These are phyloP conservation scores for Pammene fasciana DNA, from an alignment of 2,888 invertebrate species.

Conservation along the genomic window DNA sequence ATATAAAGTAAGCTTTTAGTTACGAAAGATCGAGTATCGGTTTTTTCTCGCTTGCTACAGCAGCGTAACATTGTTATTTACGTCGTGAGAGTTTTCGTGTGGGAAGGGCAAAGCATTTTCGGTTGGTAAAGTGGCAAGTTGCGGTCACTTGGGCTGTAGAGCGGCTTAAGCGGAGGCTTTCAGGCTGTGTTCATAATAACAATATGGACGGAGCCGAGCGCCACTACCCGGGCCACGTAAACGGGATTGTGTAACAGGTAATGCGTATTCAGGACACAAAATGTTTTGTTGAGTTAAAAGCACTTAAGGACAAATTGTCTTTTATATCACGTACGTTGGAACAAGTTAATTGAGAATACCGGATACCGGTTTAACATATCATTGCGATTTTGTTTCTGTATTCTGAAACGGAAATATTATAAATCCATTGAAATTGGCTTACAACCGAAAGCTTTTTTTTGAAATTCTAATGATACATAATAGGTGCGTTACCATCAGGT, in stretches of 20 bases:
- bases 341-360: not conserved
- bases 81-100: conserved; percentile 36
- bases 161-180: conserved; percentile 50
- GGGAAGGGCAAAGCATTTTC: conserved; percentile 48
- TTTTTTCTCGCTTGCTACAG: conserved; percentile 36
- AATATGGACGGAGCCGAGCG: conserved; percentile 44
- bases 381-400: conserved; percentile 3
- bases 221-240: conserved; percentile 24
- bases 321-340: conserved; percentile 1
- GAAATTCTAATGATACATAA: too few species aligned
- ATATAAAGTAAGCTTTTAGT: conserved; percentile 37
- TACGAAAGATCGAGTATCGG: conserved; percentile 17
- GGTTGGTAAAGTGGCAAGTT: conserved; percentile 48
- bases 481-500: too few species aligned
- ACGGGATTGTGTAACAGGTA: conserved; percentile 34
- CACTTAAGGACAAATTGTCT: conserved; percentile 19
- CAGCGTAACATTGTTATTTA: conserved; percentile 37
- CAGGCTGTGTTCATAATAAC: conserved; percentile 49
- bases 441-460: too few species aligned
- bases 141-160: conserved; percentile 49
- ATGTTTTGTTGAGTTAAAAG: conserved; percentile 36
- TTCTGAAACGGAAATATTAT: not conserved
- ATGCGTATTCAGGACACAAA: conserved; percentile 22
- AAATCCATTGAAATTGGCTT: not conserved
- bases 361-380: not conserved